These are phyloP conservation scores for Gopherus evgoodei DNA, from an alignment of 2,113 vertebrate genomes.

Conservation along the genomic window DNA sequence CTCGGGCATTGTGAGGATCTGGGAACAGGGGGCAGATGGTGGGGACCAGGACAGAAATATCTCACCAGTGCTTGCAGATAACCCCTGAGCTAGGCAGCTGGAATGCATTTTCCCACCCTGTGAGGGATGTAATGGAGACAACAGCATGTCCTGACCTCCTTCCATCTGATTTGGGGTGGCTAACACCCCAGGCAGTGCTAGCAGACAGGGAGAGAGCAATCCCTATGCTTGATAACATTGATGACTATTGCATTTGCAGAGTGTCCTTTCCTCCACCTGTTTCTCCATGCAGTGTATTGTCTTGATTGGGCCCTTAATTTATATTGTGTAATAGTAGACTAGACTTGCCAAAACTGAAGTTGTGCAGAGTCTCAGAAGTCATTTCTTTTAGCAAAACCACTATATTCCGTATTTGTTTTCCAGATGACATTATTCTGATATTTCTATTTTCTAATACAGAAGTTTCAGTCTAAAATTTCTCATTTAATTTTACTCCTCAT, in stretches of 20 bases:
- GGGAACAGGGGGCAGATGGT: rapidly evolving
- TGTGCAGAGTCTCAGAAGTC: not conserved
- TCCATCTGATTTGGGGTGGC: not conserved
- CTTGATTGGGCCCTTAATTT: not conserved
- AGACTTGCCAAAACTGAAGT: not conserved
- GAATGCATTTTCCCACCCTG: not conserved
- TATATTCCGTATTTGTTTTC: not conserved
- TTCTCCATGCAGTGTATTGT: not conserved
- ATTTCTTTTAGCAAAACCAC: not conserved
- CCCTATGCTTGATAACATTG: not conserved
- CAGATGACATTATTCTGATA: not conserved
- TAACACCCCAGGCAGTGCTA: not conserved
- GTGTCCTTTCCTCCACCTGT: not conserved
- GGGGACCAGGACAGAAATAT: not conserved
- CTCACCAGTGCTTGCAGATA: not conserved
- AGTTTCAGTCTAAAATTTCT: slow-evolving; percentile 46
- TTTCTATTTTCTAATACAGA: not conserved
- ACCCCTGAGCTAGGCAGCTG: rapidly evolving
- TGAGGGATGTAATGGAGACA: not conserved
- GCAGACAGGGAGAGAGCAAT: not conserved
- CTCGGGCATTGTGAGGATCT: not conserved
- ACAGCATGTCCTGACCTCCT: not conserved
- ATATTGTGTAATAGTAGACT: not conserved
- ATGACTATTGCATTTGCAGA: not conserved
- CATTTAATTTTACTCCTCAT: slow-evolving; percentile 52